A percentile compares a stretch with the other conserved stretches of the same genome.
These are phyloP conservation scores for Coecobrya sp. DNA, from an alignment of 2,888 invertebrate species.

Conservation along the genomic window DNA sequence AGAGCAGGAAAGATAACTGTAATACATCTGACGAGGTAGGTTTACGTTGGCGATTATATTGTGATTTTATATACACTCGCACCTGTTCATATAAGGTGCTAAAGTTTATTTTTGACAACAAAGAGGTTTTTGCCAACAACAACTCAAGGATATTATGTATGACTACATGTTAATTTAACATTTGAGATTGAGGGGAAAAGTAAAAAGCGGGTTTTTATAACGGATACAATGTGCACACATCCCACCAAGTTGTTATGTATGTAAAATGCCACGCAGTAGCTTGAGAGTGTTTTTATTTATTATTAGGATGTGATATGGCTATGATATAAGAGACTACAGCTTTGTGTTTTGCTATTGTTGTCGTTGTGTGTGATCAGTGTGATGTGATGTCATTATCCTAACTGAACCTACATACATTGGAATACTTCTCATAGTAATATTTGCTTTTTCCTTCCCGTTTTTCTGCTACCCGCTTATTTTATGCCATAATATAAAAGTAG, in stretches of 20 bases:
- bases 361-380: constrained; percentile 55
- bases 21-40: constrained; percentile 1
- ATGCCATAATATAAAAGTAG: neutral
- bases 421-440: constrained; percentile 41
- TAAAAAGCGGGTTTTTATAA: constrained; percentile 77
- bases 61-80: constrained; percentile 14
- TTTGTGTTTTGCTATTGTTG: constrained; percentile 3
- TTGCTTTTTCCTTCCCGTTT: constrained; percentile 52
- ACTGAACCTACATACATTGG: constrained; percentile 42
- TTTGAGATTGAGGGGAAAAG: constrained; percentile 37
- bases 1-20: constrained; percentile 40
- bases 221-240: constrained; percentile 55
- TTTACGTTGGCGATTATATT: neutral
- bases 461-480: constrained; percentile 54
- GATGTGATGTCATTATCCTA: constrained; percentile 74
- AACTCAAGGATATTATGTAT: constrained; percentile 20
- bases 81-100: constrained; percentile 10
- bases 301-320: too few species aligned
- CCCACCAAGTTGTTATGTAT: constrained; percentile 8
- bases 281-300: neutral
- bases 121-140: constrained; percentile 8
- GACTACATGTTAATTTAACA: neutral
- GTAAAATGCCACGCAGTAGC: neutral
- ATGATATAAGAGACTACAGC: neutral
- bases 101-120: constrained; percentile 56